Base-by-base conservation (phyloP, 2,888 invertebrate species). In the Tethea ocularis region DNA sequence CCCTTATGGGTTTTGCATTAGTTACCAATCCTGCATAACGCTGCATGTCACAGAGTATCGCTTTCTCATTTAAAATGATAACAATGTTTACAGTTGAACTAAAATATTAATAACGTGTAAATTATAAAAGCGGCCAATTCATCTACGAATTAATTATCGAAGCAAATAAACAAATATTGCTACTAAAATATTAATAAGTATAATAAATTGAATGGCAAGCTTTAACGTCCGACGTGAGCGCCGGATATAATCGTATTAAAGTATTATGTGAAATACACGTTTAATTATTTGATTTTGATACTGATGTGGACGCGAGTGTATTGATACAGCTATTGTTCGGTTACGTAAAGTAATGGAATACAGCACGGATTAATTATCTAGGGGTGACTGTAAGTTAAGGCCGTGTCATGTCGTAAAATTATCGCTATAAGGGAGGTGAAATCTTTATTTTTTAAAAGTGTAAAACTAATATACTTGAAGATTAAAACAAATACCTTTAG, bases 141-240 rank as follows among this genome's bases (percentile, higher is more conserved):
- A 17, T 20, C 10, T 20, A 3, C 6, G 15, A 41, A 41, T 46
- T 10, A 46, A 46, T 46, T 20, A 46, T 46, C 46, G 46, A 17
- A 41, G 7, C 41, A 41, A 41, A 41, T 41, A 41, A 46, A 46
- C 46, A 46, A 46, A 46, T 46, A 46, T 46, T 17, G 20, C 41
- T 46, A 8, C 13, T 33, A 33, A 11, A 33, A 13, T 33, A 13
- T 33, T 33, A 13, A 33, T 20, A 10, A 20, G 10, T 46, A 13
- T 33, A 13, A 33, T 20, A 10, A 20, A 20, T 46, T 46, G 20
- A 46, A 20, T 46, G 46, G 46, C 20, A 10, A 17, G 17, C 46
- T 46, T 10, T 10, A 46, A 10, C 2, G n/a, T 36, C 13, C n/a
- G 38, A 38, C n/a, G 7, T 38, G 38, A 38, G n/a, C 6, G n/a